Percentiles rank a stretch among this genome's conserved stretches.
Conservation (phyloP, 2,888 invertebrate genomes). For the Hydropsyche betteni region DNA sequence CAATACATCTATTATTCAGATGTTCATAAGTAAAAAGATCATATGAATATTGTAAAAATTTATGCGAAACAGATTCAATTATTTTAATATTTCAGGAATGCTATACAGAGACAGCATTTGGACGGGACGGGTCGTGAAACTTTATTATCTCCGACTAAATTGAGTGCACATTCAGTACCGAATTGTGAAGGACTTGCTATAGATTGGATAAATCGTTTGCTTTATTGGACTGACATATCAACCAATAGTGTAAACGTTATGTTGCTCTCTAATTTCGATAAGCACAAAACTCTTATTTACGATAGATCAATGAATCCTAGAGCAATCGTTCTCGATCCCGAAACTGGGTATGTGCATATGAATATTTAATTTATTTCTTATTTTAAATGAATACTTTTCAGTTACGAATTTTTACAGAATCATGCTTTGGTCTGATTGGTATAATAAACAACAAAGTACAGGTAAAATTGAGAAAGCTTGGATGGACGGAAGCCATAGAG, state of each 20-base stretch:
- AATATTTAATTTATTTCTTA: conserved; percentile 24
- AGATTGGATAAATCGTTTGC: conserved; percentile 81
- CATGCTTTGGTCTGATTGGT: conserved; percentile 85
- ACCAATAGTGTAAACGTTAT: conserved; percentile 75
- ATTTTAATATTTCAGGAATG: conserved; percentile 58
- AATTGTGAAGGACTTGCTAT: conserved; percentile 80
- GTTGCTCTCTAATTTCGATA: conserved; percentile 67
- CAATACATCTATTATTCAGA: conserved; percentile 74
- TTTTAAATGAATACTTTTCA: conserved; percentile 32
- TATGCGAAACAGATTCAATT: not conserved
- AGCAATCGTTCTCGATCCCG: conserved; percentile 75
- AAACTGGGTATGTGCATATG: conserved; percentile 63
- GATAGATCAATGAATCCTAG: conserved; percentile 67
- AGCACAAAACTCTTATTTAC: conserved; percentile 67
- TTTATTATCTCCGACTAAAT: conserved; percentile 55
- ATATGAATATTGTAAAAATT: not conserved
- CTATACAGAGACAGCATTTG: conserved; percentile 72
- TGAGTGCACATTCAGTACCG: conserved; percentile 66
- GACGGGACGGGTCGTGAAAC: conserved; percentile 68
- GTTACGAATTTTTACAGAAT: conserved; percentile 55
- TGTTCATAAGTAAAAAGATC: conserved; percentile 57
- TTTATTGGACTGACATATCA: conserved; percentile 86
- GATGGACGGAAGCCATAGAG: conserved; percentile 77
- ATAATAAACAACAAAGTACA: conserved; percentile 57
- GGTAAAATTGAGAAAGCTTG: conserved; percentile 75